Conservation (phyloP, 2,888 invertebrate species). For the Tricholauxania praeusta region DNA sequence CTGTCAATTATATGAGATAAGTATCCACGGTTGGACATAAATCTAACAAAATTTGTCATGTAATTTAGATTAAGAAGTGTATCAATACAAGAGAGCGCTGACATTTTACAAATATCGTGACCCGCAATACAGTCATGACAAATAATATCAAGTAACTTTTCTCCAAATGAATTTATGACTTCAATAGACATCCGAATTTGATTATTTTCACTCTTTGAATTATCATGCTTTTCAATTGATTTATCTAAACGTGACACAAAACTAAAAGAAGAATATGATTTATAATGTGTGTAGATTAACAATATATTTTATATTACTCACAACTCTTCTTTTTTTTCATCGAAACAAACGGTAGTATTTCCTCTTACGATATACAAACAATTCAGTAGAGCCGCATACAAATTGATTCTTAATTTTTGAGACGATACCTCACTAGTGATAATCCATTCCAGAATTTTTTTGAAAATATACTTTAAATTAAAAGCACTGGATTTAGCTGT, state of each 20-base stretch:
- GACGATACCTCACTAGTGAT: constrained; percentile 82
- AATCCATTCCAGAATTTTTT: constrained; percentile 86
- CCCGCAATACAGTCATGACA: constrained; percentile 90
- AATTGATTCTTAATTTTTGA: constrained; percentile 86
- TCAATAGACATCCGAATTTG: constrained; percentile 69
- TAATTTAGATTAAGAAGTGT: constrained; percentile 82
- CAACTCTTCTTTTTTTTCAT: constrained; percentile 59
- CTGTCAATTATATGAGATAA: constrained; percentile 86
- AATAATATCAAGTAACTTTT: constrained; percentile 82
- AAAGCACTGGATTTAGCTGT: constrained; percentile 74
- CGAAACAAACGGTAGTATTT: constrained; percentile 58
- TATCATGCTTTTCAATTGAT: constrained; percentile 69
- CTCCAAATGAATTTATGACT: constrained; percentile 81
- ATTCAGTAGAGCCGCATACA: constrained; percentile 87
- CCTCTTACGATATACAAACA: constrained; percentile 79
- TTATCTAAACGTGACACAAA: constrained; percentile 78
- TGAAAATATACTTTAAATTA: constrained; percentile 78
- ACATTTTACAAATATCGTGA: constrained; percentile 90
- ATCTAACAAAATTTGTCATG: constrained; percentile 75
- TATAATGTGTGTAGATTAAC: constrained; percentile 38
- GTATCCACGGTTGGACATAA: constrained; percentile 76
- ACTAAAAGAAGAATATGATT: constrained; percentile 60
- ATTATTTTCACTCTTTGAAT: constrained; percentile 72
- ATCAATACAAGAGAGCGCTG: constrained; percentile 85
- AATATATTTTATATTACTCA: constrained; percentile 48